These are phyloP conservation scores for Rhopilema esculentum DNA, from an alignment of 30 jellyfish, hydroid and myxozoan species.

Conservation along the genomic window DNA sequence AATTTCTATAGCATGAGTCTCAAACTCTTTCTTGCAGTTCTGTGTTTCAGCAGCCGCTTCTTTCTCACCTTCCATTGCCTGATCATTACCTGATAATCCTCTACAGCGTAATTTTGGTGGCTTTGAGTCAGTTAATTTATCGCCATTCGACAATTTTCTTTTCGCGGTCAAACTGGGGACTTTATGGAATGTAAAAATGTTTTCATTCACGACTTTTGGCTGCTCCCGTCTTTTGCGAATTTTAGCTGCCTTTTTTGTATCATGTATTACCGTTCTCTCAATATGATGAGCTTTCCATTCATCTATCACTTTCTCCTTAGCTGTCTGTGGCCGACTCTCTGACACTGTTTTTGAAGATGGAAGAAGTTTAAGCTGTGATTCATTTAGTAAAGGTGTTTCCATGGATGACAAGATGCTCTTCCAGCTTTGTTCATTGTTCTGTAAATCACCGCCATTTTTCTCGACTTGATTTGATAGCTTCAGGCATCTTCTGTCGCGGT, in stretches of 20 bases:
- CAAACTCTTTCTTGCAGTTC: neutral
- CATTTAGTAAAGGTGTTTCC: too few relatives aligned
- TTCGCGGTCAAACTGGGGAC: neutral
- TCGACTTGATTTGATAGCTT: too few relatives aligned
- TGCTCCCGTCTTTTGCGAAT: neutral
- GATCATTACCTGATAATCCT: neutral
- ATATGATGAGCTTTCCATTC: too few relatives aligned
- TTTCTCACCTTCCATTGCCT: neutral
- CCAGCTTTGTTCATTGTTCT: too few relatives aligned
- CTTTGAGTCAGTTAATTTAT: neutral
- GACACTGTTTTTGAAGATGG: neutral
- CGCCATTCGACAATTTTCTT: neutral
- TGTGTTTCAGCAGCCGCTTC: neutral
- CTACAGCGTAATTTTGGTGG: neutral
- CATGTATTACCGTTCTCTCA: neutral
- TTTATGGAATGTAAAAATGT: neutral
- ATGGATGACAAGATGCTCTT: too few relatives aligned
- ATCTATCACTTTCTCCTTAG: neutral
- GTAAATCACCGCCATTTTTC: too few relatives aligned
- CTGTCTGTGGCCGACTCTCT: neutral
- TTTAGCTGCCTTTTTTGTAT: neutral
- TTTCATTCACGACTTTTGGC: neutral
- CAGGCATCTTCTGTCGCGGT: too few relatives aligned
- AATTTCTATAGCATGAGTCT: neutral
- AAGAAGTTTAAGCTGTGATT: neutral